Evolutionary conservation across 2,113 vertebrate species (phyloP).

Genomic region (Rhinoptilus africanus): DNA sequence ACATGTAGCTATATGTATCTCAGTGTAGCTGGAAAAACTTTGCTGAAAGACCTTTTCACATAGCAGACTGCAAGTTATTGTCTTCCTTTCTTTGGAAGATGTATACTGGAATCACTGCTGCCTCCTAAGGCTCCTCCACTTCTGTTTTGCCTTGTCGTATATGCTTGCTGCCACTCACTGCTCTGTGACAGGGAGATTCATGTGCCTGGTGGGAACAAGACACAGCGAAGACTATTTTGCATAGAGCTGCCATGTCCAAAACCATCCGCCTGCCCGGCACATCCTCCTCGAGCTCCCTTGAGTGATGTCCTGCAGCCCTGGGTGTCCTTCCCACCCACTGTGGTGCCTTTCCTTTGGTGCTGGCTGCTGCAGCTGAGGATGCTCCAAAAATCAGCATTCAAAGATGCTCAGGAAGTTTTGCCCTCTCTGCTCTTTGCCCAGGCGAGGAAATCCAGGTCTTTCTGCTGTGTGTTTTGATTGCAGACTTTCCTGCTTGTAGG

Average conservation of each 20-base stretch:
- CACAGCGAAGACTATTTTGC: neutral
- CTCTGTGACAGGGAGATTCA: neutral
- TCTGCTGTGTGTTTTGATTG: neutral
- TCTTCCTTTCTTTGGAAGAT: neutral
- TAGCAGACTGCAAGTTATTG: neutral
- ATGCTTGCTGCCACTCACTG: fast-evolving
- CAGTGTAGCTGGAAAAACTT: neutral
- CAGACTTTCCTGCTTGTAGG: neutral
- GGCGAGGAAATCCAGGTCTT: neutral
- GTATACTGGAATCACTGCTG: neutral
- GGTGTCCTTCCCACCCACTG: neutral
- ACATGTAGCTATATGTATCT: neutral
- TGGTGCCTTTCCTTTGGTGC: neutral
- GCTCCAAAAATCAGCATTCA: neutral
- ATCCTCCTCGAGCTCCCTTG: neutral
- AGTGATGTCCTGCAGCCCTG: neutral
- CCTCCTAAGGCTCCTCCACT: neutral
- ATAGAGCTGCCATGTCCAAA: neutral
- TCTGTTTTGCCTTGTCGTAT: neutral
- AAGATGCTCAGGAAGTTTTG: neutral
- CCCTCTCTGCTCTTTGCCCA: neutral
- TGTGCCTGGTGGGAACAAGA: neutral
- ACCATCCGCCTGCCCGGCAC: fast-evolving
- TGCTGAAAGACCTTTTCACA: neutral
- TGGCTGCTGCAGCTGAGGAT: neutral